Base-by-base conservation (phyloP, 2,888 invertebrate species). In the Drosophila paracracens region DNA sequence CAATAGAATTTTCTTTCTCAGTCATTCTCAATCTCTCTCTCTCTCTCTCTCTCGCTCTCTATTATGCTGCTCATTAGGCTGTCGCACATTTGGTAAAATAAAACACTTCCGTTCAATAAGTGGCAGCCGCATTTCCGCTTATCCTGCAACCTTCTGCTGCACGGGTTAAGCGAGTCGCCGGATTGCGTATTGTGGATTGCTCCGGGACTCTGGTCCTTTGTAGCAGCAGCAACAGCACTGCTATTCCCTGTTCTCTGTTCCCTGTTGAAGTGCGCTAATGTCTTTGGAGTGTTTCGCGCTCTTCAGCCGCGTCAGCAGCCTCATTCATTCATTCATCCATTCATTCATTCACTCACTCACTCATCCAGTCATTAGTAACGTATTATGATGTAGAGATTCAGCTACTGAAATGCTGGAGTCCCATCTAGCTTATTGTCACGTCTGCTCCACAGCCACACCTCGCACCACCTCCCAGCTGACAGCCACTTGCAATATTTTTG, bases 201-300 rank as follows among this genome's bases (percentile, higher is more conserved):
- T 31, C 40, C 43, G 43, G 43, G 43, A 31, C 57, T 43, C 29
- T 16, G 56, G 27, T n/a, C 27, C 38, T 27, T 18, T 21, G 31
- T 13, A 51, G 29, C 51, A 51, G 29, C 29, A 51, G 29, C n/a
- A 13, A 16, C 8, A 36, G 40, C 57, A 31, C 21, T 40, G 46
- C 36, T 2, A 6, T 18, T 38, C 38, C 38, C 21, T 21, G 21
- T 46, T 46, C 46, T n/a, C 18, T n/a, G 18, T 38, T 38, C 38
- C 21, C 46, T 8, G n/a, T 40, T 91, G 82, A 90, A 91, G 91
- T 91, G 88, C 85, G 90, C 90, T 92, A 92, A 91, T 91, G 92
- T 87, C 84, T 87, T 90, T 91, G 81, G 81, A 91, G 91, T 88
- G 91, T 70, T 90, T 88, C 90, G 89, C 89, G 82, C 87, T 90